A percentile compares a stretch with the other conserved stretches of the same genome.
phyloP scores from a whole-genome alignment of 2,888 invertebrate species.

The Xestia rhomboidea region DNA sequence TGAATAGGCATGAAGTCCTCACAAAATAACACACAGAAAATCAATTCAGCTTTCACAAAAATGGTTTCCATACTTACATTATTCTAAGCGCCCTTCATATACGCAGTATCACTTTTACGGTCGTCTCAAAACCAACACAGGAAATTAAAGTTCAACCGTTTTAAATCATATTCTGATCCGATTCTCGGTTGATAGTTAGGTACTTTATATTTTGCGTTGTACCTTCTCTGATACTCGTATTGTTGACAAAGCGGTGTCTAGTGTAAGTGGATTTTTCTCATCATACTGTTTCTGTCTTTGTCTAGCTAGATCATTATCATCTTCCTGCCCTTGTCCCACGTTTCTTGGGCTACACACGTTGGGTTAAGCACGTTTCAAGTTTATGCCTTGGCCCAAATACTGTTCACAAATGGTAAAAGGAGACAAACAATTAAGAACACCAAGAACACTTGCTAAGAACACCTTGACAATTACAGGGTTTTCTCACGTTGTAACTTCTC shows the following conservation, averaged over 20 bases:
- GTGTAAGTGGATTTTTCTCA: too few relatives aligned
- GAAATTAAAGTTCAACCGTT: conserved; percentile 58
- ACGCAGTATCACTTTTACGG: conserved; percentile 10
- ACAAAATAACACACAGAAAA: not conserved
- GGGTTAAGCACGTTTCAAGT: too few relatives aligned
- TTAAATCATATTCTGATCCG: conserved; percentile 49
- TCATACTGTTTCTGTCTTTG: not conserved
- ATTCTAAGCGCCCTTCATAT: conserved; percentile 30
- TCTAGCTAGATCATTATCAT: not conserved
- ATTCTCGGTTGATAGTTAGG: conserved; percentile 32
- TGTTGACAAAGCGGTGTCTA: not conserved
- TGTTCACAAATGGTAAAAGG: too few relatives aligned
- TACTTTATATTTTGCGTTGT: conserved; percentile 7
- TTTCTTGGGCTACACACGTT: not conserved
- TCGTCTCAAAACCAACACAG: conserved; percentile 43
- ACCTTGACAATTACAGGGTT: not conserved
- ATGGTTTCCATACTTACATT: not conserved
- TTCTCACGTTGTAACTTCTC: not conserved
- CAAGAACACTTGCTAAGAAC: not conserved
- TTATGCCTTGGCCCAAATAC: not conserved
- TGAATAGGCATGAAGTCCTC: not conserved
- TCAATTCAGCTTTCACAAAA: not conserved
- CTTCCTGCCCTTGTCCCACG: not conserved
- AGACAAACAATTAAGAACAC: too few relatives aligned
- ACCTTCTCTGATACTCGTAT: not conserved